Percentiles rank a stretch among this genome's conserved stretches.
phyloP scores from a whole-genome alignment of 37 sponge, comb jelly and placozoan genomes.

The Chondrilla cf. caribensis region DNA sequence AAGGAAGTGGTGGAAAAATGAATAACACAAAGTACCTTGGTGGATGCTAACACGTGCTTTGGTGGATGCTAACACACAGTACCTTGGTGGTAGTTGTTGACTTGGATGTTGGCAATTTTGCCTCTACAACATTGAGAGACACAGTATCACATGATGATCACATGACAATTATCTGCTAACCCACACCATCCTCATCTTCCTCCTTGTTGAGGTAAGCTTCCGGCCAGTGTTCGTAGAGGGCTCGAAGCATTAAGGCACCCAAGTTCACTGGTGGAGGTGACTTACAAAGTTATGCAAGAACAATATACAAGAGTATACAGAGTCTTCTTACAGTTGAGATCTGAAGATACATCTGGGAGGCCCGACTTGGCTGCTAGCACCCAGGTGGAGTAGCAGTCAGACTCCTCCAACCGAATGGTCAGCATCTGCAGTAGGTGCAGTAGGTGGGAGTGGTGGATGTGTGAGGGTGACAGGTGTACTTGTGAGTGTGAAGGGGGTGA shows the following conservation, averaged over 20 bases:
- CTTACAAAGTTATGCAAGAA: neutral
- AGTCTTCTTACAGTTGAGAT: conserved; percentile 45
- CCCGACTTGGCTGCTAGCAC: conserved; percentile 43
- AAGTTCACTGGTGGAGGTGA: conserved; percentile 56
- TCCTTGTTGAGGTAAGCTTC: conserved; percentile 7
- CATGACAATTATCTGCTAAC: neutral
- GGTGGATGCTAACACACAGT: too few species aligned
- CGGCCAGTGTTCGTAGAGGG: conserved; percentile 81
- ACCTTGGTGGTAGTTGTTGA: too few species aligned
- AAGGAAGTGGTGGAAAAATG: neutral
- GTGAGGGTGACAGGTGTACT: neutral
- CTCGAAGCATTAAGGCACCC: conserved; percentile 63
- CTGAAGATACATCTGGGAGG: conserved; percentile 19
- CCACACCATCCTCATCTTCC: neutral
- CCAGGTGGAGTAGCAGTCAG: conserved; percentile 70
- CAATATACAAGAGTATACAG: too few species aligned
- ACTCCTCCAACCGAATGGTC: conserved; percentile 62
- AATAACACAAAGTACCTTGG: neutral
- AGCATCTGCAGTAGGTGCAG: conserved; percentile 54
- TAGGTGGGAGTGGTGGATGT: neutral
- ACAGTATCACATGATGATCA: neutral
- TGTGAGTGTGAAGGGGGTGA: neutral
- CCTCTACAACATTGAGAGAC: neutral
- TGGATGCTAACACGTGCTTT: too few species aligned
- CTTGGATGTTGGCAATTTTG: too few species aligned